Conservation (phyloP, 2,888 invertebrate species). For the Lasius fuliginosus region DNA sequence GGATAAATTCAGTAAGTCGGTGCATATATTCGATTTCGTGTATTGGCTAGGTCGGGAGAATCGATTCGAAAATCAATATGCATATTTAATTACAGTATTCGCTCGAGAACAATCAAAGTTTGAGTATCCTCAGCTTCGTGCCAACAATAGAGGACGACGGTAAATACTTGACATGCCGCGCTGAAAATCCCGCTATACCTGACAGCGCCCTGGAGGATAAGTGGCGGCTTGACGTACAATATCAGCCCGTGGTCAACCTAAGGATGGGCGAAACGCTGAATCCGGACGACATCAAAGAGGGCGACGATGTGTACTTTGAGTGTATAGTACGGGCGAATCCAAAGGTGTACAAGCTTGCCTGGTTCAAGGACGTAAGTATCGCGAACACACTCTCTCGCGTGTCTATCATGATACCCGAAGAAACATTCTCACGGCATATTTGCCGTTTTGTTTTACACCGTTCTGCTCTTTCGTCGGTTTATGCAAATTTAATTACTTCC, state of each 20-base stretch:
- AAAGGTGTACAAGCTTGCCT: conserved; percentile 93
- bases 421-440: conserved; percentile 37
- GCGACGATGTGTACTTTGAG: conserved; percentile 96
- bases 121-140: conserved; percentile 94
- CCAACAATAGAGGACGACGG: conserved; percentile 96
- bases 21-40: conserved; percentile 1
- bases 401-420: conserved; percentile 39
- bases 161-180: conserved; percentile 95
- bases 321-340: conserved; percentile 95
- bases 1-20: neutral
- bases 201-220: conserved; percentile 95
- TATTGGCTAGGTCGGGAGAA: neutral
- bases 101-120: conserved; percentile 91
- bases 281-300: conserved; percentile 95
- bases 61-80: conserved; percentile 7
- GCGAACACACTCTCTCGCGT: conserved; percentile 23
- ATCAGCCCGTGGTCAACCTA: conserved; percentile 94
- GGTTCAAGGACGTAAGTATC: conserved; percentile 95
- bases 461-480: neutral
- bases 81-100: conserved; percentile 89
- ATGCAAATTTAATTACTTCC: conserved; percentile 47
- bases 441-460: neutral
- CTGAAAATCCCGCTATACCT: conserved; percentile 94
- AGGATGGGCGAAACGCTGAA: conserved; percentile 95
- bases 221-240: conserved; percentile 95